Evolutionary conservation across 2,888 invertebrate species (phyloP), one percentile per base, ranked within the genome.

Genomic region (Anodontia alba): DNA sequence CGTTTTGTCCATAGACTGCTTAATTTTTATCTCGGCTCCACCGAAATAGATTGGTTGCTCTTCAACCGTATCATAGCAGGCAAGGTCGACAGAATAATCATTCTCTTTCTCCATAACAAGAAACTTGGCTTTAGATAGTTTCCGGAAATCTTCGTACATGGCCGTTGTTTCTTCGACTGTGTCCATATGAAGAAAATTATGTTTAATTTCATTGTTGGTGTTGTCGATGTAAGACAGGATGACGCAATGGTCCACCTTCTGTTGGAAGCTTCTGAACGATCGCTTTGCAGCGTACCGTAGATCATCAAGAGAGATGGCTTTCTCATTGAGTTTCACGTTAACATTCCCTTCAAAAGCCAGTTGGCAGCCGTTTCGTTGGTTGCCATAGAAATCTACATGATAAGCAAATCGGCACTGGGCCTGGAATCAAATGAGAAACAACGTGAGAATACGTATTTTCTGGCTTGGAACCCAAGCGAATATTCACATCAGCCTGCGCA

Each of bases 41-140:
- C 33, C 62, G 33, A 62, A 62, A 62, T 33, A 20, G 10, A 62
- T 20, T 62, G 62, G 62, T 33, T 62, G 62, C 1, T 62, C 62
- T 29, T 15, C 12, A 33, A 33, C 20, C 17, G 33, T 62, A 5
- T 33, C 62, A 62, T 20, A 33, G 20, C 62, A 62, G 12, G 31
- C 62, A 7, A 8, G 3, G 54, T 54, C 54, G 5, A n/a, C 15
- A 46, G 46, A 46, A 15, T 8, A 46, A 23, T 29, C 26, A 31
- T 33, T 33, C 2, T 31, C 33, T 10, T 8, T 2, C 5, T 12
- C 33, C 20, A 31, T 20, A 1, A n/a, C 62, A 33, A 62, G 62
- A 33, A 62, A 62, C 29, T 62, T 62, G 1, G 8, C 17, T 31
- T 33, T 33, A 17, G 33, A 31, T 5, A 62, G 33, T 20, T 62